Percentiles rank a stretch among this genome's conserved stretches.
Evolutionary conservation across 2,113 vertebrate species (phyloP).

Genomic region (Ciconia maguari): DNA sequence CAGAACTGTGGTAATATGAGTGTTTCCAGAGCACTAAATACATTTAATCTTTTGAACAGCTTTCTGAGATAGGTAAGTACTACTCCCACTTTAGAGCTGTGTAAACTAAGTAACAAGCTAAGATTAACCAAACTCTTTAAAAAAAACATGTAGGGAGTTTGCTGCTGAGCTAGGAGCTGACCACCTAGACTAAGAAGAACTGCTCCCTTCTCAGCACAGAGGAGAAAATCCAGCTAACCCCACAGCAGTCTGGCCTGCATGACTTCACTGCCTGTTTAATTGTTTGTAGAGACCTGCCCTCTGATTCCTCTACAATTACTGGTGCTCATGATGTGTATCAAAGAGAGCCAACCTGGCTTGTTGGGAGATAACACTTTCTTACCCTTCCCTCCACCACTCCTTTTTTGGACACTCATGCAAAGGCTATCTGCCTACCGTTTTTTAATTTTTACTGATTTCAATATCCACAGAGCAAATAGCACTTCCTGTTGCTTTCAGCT

Average conservation of each 20-base stretch:
- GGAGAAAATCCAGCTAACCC: not conserved
- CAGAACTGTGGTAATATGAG: not conserved
- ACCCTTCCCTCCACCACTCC: not conserved
- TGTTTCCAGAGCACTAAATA: not conserved
- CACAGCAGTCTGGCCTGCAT: accelerated
- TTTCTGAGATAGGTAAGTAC: not conserved
- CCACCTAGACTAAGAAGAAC: not conserved
- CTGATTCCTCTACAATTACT: not conserved
- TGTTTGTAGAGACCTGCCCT: not conserved
- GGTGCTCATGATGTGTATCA: not conserved
- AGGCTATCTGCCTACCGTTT: not conserved
- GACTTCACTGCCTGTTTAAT: accelerated
- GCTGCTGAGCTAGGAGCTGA: not conserved
- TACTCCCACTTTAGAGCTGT: not conserved
- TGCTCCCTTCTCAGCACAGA: not conserved
- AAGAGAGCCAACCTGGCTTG: not conserved
- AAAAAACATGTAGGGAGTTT: accelerated
- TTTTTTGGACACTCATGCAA: not conserved
- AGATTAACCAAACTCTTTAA: not conserved
- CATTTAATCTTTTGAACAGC: not conserved
- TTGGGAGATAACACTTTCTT: not conserved
- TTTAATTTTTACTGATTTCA: not conserved
- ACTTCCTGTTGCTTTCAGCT: constrained; percentile 3
- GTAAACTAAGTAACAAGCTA: not conserved
- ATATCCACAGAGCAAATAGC: not conserved